phyloP scores from a whole-genome alignment of 2,888 invertebrate species.

The Peribatodes rhomboidaria region DNA sequence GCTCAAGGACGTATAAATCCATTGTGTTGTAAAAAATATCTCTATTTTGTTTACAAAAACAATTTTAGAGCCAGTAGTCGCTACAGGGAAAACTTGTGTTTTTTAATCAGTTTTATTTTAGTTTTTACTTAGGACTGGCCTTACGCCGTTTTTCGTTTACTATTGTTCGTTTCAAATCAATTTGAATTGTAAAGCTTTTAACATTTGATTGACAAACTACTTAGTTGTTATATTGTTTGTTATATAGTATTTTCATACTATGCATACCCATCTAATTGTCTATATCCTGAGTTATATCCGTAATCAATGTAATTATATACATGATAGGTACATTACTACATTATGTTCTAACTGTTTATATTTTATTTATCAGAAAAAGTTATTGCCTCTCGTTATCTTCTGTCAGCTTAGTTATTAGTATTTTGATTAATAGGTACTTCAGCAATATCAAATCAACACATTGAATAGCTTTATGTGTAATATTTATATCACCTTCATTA shows the following conservation, averaged over 20 bases:
- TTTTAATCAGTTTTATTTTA: constrained; percentile 2
- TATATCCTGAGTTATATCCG: constrained; percentile 1
- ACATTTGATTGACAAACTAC: constrained; percentile 12
- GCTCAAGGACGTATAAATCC: constrained; percentile 62
- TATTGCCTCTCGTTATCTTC: constrained; percentile 25
- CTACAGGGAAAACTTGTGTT: constrained; percentile 7
- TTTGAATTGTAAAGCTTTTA: background rate
- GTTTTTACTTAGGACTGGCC: constrained; percentile 4
- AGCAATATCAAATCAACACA: constrained; percentile 7
- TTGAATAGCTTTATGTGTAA: constrained; percentile 4
- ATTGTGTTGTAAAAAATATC: constrained; percentile 59
- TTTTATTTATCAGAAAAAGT: constrained; percentile 6
- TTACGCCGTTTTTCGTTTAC: background rate
- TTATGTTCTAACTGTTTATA: constrained; percentile 1
- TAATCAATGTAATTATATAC: constrained; percentile 15
- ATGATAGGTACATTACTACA: constrained; percentile 1
- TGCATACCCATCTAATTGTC: background rate
- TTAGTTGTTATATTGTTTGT: no score
- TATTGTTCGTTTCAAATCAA: constrained; percentile 1
- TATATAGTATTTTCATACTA: background rate
- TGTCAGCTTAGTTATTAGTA: constrained; percentile 18
- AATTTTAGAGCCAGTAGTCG: constrained; percentile 14
- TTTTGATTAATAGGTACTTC: constrained; percentile 20
- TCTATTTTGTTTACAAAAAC: constrained; percentile 42
- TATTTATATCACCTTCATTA: constrained; percentile 15